These are phyloP conservation scores for Alcis repandata DNA, from an alignment of 2,888 invertebrate genomes.

Conservation along the genomic window DNA sequence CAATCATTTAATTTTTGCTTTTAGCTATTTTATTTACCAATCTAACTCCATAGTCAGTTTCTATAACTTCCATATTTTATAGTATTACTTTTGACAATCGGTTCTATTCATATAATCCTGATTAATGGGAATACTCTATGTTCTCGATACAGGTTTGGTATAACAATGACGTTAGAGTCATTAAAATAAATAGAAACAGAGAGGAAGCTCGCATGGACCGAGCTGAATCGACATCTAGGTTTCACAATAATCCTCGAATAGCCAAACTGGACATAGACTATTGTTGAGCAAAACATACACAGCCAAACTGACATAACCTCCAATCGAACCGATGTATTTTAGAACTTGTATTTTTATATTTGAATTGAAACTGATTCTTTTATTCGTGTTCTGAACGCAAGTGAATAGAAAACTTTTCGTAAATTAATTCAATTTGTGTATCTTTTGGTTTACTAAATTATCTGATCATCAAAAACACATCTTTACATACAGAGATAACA, in stretches of 20 bases:
- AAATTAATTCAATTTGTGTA: no score
- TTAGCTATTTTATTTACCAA: no score
- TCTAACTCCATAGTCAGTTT: background rate
- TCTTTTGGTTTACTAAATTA: no score
- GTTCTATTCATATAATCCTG: background rate
- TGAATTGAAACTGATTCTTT: background rate
- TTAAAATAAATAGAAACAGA: constrained; percentile 4
- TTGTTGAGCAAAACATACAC: constrained; percentile 19
- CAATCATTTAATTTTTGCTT: no score
- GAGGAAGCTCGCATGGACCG: no score
- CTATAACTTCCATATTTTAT: no score
- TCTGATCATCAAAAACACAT: no score
- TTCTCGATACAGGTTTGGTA: background rate
- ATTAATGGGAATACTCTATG: background rate
- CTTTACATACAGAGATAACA: no score
- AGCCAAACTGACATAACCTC: background rate
- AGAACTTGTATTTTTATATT: background rate
- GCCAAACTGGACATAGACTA: constrained; percentile 6
- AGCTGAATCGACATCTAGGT: background rate
- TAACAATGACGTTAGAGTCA: background rate
- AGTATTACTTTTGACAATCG: constrained; percentile 3
- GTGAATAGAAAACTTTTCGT: no score
- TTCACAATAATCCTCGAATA: constrained; percentile 7
- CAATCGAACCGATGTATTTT: background rate
- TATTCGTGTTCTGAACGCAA: background rate